phyloP scores from a whole-genome alignment of 1,140 invertebrate species.

The Mamestra configurata region DNA sequence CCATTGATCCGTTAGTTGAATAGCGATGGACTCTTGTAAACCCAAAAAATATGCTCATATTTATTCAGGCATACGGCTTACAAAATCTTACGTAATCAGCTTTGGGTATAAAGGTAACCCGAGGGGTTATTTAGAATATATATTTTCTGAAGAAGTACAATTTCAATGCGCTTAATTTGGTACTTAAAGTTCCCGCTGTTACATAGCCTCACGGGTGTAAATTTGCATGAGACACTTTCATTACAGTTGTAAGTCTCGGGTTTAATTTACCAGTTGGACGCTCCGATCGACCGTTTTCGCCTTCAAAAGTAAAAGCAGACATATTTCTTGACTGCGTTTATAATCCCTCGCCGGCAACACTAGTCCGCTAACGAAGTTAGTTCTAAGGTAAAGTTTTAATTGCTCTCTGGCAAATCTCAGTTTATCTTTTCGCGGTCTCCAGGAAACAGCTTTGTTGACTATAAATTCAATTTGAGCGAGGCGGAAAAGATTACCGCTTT shows the following conservation, averaged over 20 bases:
- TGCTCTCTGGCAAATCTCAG: conserved; percentile 80
- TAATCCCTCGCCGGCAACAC: conserved; percentile 73
- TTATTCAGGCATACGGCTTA: conserved; percentile 37
- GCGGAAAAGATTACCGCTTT: conserved; percentile 68
- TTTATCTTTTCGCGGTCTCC: conserved; percentile 82
- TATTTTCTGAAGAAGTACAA: conserved; percentile 28
- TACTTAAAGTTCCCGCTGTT: conserved; percentile 19
- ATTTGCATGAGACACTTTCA: conserved; percentile 63
- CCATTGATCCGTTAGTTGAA: conserved; percentile 54
- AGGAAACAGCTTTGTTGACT: conserved; percentile 80
- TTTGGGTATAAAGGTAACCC: neutral
- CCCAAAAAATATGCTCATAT: conserved; percentile 27
- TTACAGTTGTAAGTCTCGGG: conserved; percentile 60
- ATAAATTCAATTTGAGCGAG: conserved; percentile 80
- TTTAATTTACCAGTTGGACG: conserved; percentile 69
- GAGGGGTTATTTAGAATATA: conserved; percentile 36
- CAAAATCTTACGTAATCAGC: conserved; percentile 20
- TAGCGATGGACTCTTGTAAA: conserved; percentile 43
- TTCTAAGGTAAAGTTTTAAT: conserved; percentile 86
- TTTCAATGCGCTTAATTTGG: conserved; percentile 41
- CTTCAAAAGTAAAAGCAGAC: conserved; percentile 73
- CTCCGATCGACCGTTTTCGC: conserved; percentile 58
- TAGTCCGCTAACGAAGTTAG: conserved; percentile 81
- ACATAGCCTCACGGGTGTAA: conserved; percentile 49
- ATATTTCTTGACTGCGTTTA: conserved; percentile 74